A percentile compares a stretch with the other conserved stretches of the same genome.
Evolutionary conservation across 1,140 invertebrate species (phyloP).

Genomic region (Pteromalus puparum): DNA sequence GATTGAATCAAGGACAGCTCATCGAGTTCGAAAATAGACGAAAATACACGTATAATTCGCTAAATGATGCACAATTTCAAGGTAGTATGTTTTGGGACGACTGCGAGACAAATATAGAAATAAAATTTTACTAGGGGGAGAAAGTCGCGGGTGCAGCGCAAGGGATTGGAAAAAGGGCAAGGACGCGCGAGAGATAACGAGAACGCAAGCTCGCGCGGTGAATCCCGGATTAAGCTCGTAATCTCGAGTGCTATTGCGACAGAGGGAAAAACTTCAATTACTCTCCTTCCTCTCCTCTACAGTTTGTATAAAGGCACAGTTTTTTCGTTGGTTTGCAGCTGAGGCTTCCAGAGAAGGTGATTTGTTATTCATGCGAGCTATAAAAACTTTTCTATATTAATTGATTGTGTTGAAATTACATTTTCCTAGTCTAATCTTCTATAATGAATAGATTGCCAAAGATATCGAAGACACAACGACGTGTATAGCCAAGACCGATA

Average conservation of each 20-base stretch:
- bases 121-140: conserved; percentile 1
- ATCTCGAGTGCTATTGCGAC: conserved; percentile 6
- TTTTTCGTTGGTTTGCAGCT: neutral
- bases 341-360: neutral
- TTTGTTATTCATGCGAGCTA: neutral
- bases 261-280: conserved; percentile 17
- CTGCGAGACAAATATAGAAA: conserved; percentile 21
- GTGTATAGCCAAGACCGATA: neutral
- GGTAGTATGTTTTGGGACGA: too few species aligned
- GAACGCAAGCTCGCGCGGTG: neutral
- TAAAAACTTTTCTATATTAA: too few species aligned
- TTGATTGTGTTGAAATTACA: too few species aligned
- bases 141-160: neutral
- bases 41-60: neutral
- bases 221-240: conserved; percentile 44
- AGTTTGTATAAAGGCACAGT: neutral
- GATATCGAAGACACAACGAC: neutral
- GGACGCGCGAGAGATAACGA: neutral
- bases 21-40: neutral
- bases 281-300: neutral
- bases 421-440: too few species aligned
- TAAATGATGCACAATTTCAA: neutral
- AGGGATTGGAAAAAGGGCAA: neutral
- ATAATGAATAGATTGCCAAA: too few species aligned
- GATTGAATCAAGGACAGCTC: neutral